Base-by-base conservation (phyloP, 1,140 invertebrate genomes). In the Drosophila nannoptera region DNA sequence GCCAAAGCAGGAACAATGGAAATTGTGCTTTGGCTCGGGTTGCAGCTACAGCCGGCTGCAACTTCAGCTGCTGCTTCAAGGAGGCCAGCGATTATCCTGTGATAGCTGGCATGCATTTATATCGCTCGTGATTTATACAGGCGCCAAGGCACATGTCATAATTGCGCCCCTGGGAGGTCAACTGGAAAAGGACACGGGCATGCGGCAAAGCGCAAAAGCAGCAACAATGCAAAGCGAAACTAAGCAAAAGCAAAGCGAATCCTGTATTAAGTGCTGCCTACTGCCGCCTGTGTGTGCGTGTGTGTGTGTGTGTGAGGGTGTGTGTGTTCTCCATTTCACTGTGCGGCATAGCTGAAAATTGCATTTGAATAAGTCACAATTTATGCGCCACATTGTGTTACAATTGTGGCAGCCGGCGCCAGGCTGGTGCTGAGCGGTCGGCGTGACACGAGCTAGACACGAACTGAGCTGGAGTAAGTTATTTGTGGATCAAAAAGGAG, bases 81-180 rank as follows among this genome's bases (percentile, higher is more conserved):
- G 56, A 59, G 52, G 36, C 14, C 46, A 5, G 53, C 35, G 54
- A 43, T 12, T 54, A 35, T 43, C 35, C 14, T 14, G n/a, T 53
- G 12, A 43, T 16, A 45, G 16, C 32, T 59, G 40, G 2, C 29
- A 35, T 59, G 56, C 43, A 59, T 46, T 59, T 46, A 22, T 46
- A 59, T 49, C n/a, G 45, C 33, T 22, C 12, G 43, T 60, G 58
- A 60, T 49, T 55, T 56, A 55, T 64, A 42, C 31, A n/a, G 49
- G 60, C 48, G n/a, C 32, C 45, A 59, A 49, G 50, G 60, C 53
- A 53, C 49, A 55, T 73, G 50, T 46, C 69, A 69, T 75, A 84
- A 78, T 81, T 75, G 64, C 67, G 61, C 73, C 46, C 62, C 32
- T 42, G 61, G 62, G 69, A 73, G 74, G 74, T 75, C 78, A 69